A percentile compares a stretch with the other conserved stretches of the same genome.
Evolutionary conservation across 2,888 invertebrate genomes (phyloP).

Genomic region (Crocallis elinguaria): DNA sequence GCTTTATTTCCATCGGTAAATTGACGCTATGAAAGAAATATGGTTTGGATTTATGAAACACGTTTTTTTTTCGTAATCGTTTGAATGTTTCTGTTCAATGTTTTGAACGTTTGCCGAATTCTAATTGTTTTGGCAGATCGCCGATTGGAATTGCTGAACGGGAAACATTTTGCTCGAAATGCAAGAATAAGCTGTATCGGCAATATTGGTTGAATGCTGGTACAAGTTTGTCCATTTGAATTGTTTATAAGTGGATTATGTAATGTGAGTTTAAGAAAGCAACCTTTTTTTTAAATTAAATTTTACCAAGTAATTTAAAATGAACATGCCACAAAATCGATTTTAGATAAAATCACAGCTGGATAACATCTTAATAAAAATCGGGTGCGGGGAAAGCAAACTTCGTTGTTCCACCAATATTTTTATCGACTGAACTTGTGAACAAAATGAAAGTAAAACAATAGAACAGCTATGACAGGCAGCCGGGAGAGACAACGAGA

Average conservation of each 20-base stretch:
- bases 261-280: no score
- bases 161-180: neutral
- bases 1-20: constrained; percentile 14
- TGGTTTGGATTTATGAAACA: constrained; percentile 1
- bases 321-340: constrained; percentile 18
- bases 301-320: constrained; percentile 26
- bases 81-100: neutral
- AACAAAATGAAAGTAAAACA: constrained; percentile 40
- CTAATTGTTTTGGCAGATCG: constrained; percentile 7
- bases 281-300: constrained; percentile 13
- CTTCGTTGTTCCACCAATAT: constrained; percentile 31
- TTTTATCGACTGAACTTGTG: constrained; percentile 36
- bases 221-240: no score
- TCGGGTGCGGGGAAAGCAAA: constrained; percentile 22
- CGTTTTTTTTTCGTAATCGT: neutral
- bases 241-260: no score
- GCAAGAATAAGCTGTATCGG: neutral
- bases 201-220: no score
- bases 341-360: constrained; percentile 29
- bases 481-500: constrained; percentile 30
- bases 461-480: constrained; percentile 37
- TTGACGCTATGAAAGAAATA: constrained; percentile 2
- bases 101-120: neutral
- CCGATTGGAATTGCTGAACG: neutral
- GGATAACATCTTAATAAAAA: constrained; percentile 34